Base-by-base conservation (phyloP, 1,140 invertebrate genomes). In the Reticulitermes speratus region DNA sequence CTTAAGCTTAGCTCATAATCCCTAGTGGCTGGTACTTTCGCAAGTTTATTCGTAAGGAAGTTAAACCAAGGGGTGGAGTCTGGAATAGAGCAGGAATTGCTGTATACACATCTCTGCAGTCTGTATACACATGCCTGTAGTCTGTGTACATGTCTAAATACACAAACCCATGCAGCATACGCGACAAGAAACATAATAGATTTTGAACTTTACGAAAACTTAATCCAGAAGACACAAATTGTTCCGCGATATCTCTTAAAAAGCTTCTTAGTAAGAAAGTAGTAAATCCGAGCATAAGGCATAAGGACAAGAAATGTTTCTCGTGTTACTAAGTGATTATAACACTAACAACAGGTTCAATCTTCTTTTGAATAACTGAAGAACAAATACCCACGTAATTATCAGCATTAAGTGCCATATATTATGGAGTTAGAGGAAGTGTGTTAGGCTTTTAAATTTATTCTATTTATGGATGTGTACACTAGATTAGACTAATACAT, bases 141-240 rank as follows among this genome's bases (percentile, higher is more conserved):
- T 75, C n/a, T 75, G 65, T 30, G 65, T 75, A 14, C n/a, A 75
- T 30, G 65, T 75, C 65, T 75, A 25, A 30, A 75, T 75, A 75
- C n/a, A 75, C 65, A 75, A 30, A 30, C 65, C n/a, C 65, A 75
- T 75, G 65, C 65, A 30, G 65, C 65, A 75, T 30, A 75, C n/a
- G n/a, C 25, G 65, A 75, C 65, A 75, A 75, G 65, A 75, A 75
- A 75, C n/a, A 30, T 75, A 75, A 75, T 75, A 25, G 65, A 75
- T 75, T 75, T 75, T 30, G 25, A 75, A 75, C 65, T 75, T 19
- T 30, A 30, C 65, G n/a, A 30, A 75, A 75, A 75, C 65, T 75
- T 75, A 30, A 75, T 75, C 65, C 11, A 30, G 65, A 30, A 12
- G 65, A 75, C 65, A 30, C 25, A 75, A 75, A 11, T 75, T 75